Evolutionary conservation across 2,888 invertebrate species (phyloP).

Genomic region (Lepidocyrtinus sp.): DNA sequence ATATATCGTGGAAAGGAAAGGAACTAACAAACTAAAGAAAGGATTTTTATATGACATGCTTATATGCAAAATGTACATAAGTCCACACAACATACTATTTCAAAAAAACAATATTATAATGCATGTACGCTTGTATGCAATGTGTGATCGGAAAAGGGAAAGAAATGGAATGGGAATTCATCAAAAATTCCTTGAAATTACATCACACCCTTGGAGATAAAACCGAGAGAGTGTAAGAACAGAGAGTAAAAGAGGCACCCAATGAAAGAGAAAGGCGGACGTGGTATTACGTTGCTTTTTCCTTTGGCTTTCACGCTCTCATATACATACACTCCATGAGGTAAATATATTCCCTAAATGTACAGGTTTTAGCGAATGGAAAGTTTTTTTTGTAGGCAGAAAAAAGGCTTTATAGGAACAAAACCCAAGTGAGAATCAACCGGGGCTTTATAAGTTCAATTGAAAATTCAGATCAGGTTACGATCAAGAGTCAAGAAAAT

Average conservation of each 20-base stretch:
- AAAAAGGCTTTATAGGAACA: conserved; percentile 28
- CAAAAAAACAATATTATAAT: too few relatives aligned
- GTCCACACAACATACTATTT: too few relatives aligned
- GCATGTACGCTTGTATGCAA: conserved; percentile 28
- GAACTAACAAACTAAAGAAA: too few relatives aligned
- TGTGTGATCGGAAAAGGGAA: background rate
- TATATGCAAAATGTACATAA: too few relatives aligned
- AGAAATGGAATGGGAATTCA: conserved; percentile 66
- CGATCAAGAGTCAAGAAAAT: conserved; percentile 60
- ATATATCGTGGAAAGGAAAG: too few relatives aligned
- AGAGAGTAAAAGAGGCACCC: background rate
- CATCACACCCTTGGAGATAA: conserved; percentile 65
- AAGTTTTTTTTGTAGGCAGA: background rate
- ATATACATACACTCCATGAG: background rate
- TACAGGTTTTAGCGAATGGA: background rate
- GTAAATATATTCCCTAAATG: background rate
- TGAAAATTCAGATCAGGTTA: conserved; percentile 70
- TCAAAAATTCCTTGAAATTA: conserved; percentile 69
- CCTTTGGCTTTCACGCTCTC: conserved; percentile 25
- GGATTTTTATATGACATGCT: too few relatives aligned
- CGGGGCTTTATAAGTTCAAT: conserved; percentile 64
- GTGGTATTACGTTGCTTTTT: conserved; percentile 30
- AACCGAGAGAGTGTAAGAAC: conserved; percentile 28
- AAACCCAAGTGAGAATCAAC: conserved; percentile 51
- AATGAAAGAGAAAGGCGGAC: conserved; percentile 43